A percentile compares a stretch with the other conserved stretches of the same genome.
phyloP scores from a whole-genome alignment of 2,113 vertebrate species.

The Murina feae region DNA sequence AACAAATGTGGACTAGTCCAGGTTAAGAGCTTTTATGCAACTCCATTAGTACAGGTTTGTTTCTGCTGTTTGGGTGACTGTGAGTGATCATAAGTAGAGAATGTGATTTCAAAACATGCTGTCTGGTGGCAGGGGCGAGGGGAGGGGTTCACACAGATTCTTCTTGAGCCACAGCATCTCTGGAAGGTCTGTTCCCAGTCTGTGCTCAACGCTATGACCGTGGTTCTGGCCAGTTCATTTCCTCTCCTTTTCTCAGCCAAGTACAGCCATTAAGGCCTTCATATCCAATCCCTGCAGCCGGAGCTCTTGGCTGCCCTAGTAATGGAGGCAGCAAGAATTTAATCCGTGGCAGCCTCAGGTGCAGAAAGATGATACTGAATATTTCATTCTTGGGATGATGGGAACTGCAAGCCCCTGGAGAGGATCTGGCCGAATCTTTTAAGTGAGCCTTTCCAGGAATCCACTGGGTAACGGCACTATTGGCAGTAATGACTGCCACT shows the following conservation, averaged over 20 bases:
- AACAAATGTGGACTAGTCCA: not conserved
- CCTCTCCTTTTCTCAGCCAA: conserved; percentile 50
- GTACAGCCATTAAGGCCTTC: conserved; percentile 17
- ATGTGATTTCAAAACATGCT: conserved; percentile 52
- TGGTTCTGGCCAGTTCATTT: not conserved
- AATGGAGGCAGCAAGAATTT: conserved; percentile 39
- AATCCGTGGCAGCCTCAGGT: conserved; percentile 60
- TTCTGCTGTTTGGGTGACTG: not conserved
- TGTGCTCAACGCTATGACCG: not conserved
- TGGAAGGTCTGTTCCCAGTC: not conserved
- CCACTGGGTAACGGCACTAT: conserved; percentile 65
- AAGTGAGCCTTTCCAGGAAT: conserved; percentile 76
- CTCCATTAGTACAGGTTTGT: not conserved
- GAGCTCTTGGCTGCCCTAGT: not conserved
- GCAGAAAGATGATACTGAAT: conserved; percentile 67
- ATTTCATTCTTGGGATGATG: conserved; percentile 74
- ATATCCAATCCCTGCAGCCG: not conserved
- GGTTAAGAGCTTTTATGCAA: not conserved
- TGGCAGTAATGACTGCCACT: conserved; percentile 71
- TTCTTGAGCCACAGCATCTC: not conserved
- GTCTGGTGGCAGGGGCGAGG: not conserved
- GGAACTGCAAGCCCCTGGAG: conserved; percentile 72
- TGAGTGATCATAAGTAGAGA: not conserved
- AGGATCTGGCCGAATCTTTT: conserved; percentile 70
- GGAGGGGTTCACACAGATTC: not conserved